Base-by-base conservation (phyloP, 1,140 invertebrate species). In the Rhagoletis pomonella region DNA sequence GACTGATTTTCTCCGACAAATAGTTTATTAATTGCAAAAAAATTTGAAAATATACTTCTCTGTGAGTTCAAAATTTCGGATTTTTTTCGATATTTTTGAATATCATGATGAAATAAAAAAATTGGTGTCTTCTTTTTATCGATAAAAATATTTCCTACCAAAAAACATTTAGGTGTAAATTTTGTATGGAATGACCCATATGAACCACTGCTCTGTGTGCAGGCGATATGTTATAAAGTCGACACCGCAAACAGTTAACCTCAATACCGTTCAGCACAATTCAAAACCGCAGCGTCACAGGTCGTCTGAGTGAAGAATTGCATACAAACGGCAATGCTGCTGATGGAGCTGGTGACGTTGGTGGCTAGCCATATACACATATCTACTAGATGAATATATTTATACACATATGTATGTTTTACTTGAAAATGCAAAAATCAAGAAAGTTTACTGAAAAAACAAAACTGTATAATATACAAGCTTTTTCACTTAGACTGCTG, bases 211-310 rank as follows among this genome's bases (percentile, higher is more conserved):
- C 29, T 29, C 1, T 55, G 6, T 77, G 14, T 50, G 50, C 4
- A 9, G 2, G 17, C 4, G 17, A 44, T 73, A 14, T 47, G 4
- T 29, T 29, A 7, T 47, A 17, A 17, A 73, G 42, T 55, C 50
- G 73, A 17, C 73, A 81, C 73, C 50, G 47, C 73, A 81, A 81
- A 55, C 73, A 12, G 73, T 81, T 81, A 81, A 81, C 73, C 73
- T 81, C 73, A 81, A 81, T 81, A 81, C 44, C 47, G 47, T 81
- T 81, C 44, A 2, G 60, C n/a, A 73, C 6, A 6, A 42, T 73
- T 47, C 42, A 19, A 81, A 14, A 19, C n/a, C 44, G n/a, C 1
- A 42, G 73, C 7, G 29, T 14, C 60, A 62, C 60, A 9, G 12
- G 60, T 55, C 50, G 50, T 73, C 44, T 55, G 73, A 81, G 47